Base-by-base conservation (phyloP, 2,797 vertebrate genomes). In the Cottoperca gobio region DNA sequence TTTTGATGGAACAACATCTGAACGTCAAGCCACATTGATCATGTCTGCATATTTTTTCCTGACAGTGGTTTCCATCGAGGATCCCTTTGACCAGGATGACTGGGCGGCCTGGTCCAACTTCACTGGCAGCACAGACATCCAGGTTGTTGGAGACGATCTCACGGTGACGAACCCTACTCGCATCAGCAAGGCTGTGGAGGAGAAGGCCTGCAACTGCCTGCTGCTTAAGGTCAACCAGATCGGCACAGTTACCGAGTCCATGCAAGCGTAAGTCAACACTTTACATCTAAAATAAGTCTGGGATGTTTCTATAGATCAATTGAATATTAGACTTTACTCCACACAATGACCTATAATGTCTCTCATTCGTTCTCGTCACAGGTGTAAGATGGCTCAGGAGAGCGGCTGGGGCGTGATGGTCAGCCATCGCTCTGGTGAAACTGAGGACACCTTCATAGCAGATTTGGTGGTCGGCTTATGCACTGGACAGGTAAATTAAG, bases 201-300 rank as follows among this genome's bases (percentile, higher is more conserved):
- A 96, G 46, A 96, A 96, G 19, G 93, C 98, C 46, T 99, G 98
- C 94, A 99, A 99, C 94, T 99, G 98, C 83, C 96, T 99, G 10
- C 94, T 99, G 4, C 97, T 99, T 11, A 99, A 99, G 90, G 97
- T 99, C 88, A 99, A 99, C 93, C 98, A 99, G 95, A 99, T 99
- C 0, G 98, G 98, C 86, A 93, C 95, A 0, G 97, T 99, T 33
- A 97, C 97, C 0, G 97, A 99, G 91, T 98, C 98, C 0, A 87
- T 99, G 67, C 94, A 94, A 81, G 97, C 97, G 97, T 99, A 83
- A 96, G 97, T 78, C 17, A 53, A 23, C 52, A 39, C 3, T 61
- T 50, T 2, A 21, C 40, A 53, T 23, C 33, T 16, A 21, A 17
- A 59, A n/a, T 14, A 31, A 26, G 2, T 17, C 11, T 13, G 12